Evolutionary conservation across 2,797 vertebrate genomes (phyloP).

Genomic region (Poecilia gillii): DNA sequence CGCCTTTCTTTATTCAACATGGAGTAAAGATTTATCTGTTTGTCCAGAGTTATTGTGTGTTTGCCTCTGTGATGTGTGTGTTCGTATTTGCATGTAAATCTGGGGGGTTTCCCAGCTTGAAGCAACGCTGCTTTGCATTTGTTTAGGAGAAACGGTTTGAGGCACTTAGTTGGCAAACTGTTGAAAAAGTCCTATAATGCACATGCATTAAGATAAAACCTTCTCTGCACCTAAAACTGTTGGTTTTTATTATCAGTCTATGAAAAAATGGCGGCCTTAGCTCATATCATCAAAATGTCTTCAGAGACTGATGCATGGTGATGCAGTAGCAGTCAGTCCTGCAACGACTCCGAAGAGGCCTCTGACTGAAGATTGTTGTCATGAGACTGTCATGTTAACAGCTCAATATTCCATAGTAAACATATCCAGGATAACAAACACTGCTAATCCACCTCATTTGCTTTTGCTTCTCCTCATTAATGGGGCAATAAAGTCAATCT

Average conservation of each 20-base stretch:
- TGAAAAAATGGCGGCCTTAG: not conserved
- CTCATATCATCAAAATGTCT: no score
- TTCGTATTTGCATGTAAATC: not conserved
- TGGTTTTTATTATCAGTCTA: not conserved
- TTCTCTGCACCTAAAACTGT: not conserved
- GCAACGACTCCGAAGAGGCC: not conserved
- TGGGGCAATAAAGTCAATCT: no score
- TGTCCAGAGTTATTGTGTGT: not conserved
- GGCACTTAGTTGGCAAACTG: not conserved
- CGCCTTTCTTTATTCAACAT: conserved; percentile 3
- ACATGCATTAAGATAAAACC: not conserved
- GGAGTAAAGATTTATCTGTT: not conserved
- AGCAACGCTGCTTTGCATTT: not conserved
- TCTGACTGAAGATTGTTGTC: not conserved
- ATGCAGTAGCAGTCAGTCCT: not conserved
- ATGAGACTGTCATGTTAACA: not conserved
- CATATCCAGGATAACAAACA: not conserved
- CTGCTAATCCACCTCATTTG: not conserved
- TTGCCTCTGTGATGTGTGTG: not conserved
- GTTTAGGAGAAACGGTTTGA: not conserved
- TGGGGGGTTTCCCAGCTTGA: not conserved
- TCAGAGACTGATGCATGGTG: not conserved
- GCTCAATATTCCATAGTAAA: not conserved
- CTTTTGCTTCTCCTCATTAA: not conserved
- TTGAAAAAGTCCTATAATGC: not conserved